Evolutionary conservation across 2,113 vertebrate genomes (phyloP).

Genomic region (Mellivora capensis): DNA sequence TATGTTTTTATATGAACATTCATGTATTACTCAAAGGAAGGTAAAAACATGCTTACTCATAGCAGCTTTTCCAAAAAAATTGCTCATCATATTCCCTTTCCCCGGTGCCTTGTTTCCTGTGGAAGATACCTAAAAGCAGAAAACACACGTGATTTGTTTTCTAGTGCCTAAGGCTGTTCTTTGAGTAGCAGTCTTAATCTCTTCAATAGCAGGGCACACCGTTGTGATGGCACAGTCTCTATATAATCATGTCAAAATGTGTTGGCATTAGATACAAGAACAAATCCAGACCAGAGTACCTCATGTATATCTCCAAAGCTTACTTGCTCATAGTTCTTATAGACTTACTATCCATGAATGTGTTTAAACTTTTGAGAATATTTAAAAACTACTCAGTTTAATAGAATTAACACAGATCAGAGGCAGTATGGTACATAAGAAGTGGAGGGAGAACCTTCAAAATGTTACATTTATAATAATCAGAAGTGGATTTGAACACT

Average conservation of each 20-base stretch:
- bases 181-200: background rate
- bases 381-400: slow-evolving; percentile 36
- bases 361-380: background rate
- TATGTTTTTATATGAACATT: background rate
- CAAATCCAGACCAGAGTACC: background rate
- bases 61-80: slow-evolving; percentile 93
- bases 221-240: background rate
- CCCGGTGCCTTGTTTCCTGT: slow-evolving; percentile 83
- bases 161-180: background rate
- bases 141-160: background rate
- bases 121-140: slow-evolving; percentile 82
- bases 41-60: slow-evolving; percentile 86
- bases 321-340: background rate
- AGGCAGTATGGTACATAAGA: background rate
- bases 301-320: background rate
- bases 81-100: slow-evolving; percentile 84
- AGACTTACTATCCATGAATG: slow-evolving; percentile 24
- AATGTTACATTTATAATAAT: background rate
- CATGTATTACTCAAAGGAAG: slow-evolving; percentile 17
- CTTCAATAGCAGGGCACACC: background rate
- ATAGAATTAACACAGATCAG: slow-evolving; percentile 50
- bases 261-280: background rate
- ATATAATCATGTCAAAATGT: background rate
- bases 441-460: background rate
- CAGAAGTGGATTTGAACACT: background rate